These are phyloP conservation scores for Willowsia nigromaculata DNA, from an alignment of 2,888 invertebrate genomes.

Conservation along the genomic window DNA sequence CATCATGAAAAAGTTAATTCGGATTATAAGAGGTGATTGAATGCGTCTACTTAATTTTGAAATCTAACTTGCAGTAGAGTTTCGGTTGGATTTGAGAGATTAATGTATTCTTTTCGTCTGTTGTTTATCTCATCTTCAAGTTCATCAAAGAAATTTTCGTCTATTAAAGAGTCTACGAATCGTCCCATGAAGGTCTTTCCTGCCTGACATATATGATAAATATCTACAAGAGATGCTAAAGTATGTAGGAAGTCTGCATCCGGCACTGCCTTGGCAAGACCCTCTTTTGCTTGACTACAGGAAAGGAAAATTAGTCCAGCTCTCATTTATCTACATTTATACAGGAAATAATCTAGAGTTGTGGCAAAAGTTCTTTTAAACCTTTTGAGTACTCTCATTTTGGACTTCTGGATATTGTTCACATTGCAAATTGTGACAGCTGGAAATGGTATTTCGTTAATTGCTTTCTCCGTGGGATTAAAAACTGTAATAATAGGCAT, in stretches of 20 bases:
- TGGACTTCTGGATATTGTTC: slow-evolving; percentile 71
- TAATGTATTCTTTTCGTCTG: too few relatives aligned
- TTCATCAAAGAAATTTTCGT: too few relatives aligned
- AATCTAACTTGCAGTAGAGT: too few relatives aligned
- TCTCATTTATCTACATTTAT: too few relatives aligned
- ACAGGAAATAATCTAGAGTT: too few relatives aligned
- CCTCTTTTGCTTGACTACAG: slow-evolving; percentile 1
- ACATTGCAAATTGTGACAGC: slow-evolving; percentile 75
- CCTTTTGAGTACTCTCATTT: slow-evolving; percentile 46
- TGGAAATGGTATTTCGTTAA: slow-evolving; percentile 74
- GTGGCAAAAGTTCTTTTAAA: too few relatives aligned
- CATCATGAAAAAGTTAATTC: not conserved
- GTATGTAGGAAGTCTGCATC: not conserved
- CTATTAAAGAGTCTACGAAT: too few relatives aligned
- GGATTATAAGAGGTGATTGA: too few relatives aligned
- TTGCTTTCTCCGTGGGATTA: slow-evolving; percentile 64
- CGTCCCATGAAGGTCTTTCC: slow-evolving; percentile 57
- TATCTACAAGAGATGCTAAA: not conserved
- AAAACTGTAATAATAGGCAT: slow-evolving; percentile 75
- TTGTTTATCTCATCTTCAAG: too few relatives aligned
- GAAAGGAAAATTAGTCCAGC: too few relatives aligned
- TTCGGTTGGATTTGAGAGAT: too few relatives aligned
- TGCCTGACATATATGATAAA: slow-evolving; percentile 71
- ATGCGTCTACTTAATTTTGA: too few relatives aligned
- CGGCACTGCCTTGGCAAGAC: not conserved